Percentiles rank a stretch among this genome's conserved stretches.
Evolutionary conservation across 2,797 vertebrate species (phyloP).

Genomic region (Pagetopsis macropterus): DNA sequence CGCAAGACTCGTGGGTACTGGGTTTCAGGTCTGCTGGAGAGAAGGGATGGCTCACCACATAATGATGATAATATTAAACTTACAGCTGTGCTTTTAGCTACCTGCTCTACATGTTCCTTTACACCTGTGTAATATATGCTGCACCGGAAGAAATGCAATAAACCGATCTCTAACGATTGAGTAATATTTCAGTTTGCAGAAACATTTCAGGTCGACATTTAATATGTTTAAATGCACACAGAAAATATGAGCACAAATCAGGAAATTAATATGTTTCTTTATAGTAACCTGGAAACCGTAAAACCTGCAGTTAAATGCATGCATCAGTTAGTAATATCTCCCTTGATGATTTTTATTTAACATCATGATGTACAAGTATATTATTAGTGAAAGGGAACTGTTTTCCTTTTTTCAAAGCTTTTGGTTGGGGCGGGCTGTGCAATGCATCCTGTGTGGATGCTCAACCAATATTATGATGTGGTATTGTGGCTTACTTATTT

Average conservation of each 20-base stretch:
- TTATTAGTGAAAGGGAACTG: neutral
- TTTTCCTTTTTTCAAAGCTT: neutral
- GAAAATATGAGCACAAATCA: neutral
- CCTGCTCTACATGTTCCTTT: neutral
- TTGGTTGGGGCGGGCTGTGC: neutral
- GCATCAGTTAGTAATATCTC: neutral
- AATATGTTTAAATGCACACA: neutral
- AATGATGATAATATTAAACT: constrained; percentile 38
- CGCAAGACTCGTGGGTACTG: constrained; percentile 33
- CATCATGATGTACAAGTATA: neutral
- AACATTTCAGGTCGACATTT: neutral
- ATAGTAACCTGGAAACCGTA: neutral
- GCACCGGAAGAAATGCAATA: neutral
- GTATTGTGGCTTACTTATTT: neutral
- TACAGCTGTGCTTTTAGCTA: constrained; percentile 24
- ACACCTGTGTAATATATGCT: constrained; percentile 30
- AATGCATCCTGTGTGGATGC: neutral
- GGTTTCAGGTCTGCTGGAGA: constrained; percentile 23
- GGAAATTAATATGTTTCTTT: neutral
- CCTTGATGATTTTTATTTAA: neutral
- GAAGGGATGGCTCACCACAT: constrained; percentile 27
- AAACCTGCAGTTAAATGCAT: neutral
- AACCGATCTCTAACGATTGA: neutral
- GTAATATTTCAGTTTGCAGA: neutral
- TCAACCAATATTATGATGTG: neutral